These are phyloP conservation scores for Achroia grisella DNA, from an alignment of 1,140 invertebrate species.

Conservation along the genomic window DNA sequence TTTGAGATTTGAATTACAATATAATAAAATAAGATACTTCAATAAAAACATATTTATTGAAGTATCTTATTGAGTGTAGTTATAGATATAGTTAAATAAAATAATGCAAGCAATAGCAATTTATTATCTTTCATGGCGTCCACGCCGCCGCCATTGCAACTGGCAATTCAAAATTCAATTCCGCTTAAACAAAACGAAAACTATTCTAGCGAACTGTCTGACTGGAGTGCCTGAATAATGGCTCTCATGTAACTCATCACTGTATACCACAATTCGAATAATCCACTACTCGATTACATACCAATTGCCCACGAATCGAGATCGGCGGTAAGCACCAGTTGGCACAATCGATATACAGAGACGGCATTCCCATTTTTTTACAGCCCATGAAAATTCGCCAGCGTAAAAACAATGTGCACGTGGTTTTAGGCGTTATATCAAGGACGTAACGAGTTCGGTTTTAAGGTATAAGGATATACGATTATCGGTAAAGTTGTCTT, in stretches of 20 bases:
- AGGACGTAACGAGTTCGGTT: conserved; percentile 26
- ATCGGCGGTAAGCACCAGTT: conserved; percentile 63
- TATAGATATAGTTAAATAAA: too few relatives aligned
- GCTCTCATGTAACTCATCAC: conserved; percentile 19
- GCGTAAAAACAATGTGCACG: conserved; percentile 15
- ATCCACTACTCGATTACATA: conserved; percentile 48
- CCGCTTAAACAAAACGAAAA: conserved; percentile 9
- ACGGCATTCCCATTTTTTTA: conserved; percentile 45
- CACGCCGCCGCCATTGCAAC: too few relatives aligned
- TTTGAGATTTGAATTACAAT: too few relatives aligned
- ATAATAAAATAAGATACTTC: too few relatives aligned
- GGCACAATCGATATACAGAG: conserved; percentile 61
- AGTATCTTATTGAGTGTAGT: too few relatives aligned
- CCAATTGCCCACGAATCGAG: conserved; percentile 52
- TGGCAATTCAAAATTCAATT: too few relatives aligned
- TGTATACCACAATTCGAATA: conserved; percentile 32
- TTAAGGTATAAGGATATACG: too few relatives aligned
- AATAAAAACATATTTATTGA: too few relatives aligned
- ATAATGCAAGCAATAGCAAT: too few relatives aligned
- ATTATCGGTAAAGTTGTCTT: conserved; percentile 22
- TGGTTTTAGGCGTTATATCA: conserved; percentile 38
- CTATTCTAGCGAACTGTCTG: neutral
- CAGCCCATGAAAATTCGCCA: conserved; percentile 26
- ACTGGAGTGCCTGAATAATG: conserved; percentile 3
- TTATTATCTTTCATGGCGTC: too few relatives aligned